Conservation (phyloP, 2,888 invertebrate genomes). For the Cheilosia impressa region DNA sequence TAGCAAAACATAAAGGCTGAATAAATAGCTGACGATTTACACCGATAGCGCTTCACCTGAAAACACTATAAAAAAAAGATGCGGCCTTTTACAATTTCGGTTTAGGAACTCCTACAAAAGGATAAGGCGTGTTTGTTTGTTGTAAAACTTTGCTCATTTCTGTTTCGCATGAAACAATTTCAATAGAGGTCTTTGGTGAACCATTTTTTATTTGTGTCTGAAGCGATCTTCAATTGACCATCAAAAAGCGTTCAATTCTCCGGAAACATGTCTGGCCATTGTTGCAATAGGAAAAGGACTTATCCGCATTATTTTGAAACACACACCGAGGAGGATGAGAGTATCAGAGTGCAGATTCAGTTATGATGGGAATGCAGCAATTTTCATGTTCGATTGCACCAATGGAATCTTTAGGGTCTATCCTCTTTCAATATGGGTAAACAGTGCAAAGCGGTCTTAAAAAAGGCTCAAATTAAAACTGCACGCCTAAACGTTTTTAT, state of each 20-base stretch:
- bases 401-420: conserved; percentile 15
- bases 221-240: conserved; percentile 76
- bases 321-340: conserved; percentile 32
- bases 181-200: conserved; percentile 4
- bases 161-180: conserved; percentile 13
- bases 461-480: conserved; percentile 39
- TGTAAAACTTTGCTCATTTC: conserved; percentile 75
- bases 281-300: conserved; percentile 35
- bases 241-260: conserved; percentile 76
- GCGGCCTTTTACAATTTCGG: conserved; percentile 41
- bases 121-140: conserved; percentile 74
- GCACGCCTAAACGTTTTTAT: conserved; percentile 41
- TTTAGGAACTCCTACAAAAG: conserved; percentile 46
- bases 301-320: conserved; percentile 26
- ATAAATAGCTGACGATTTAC: conserved; percentile 62
- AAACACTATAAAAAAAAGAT: conserved; percentile 50
- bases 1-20: conserved; percentile 65
- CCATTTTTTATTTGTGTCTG: conserved; percentile 34
- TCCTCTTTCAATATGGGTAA: too few species aligned
- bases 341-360: conserved; percentile 22
- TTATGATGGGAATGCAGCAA: conserved; percentile 47
- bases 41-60: conserved; percentile 54
- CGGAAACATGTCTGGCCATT: conserved; percentile 69
- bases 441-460: conserved; percentile 16
- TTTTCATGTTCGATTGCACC: conserved; percentile 67